phyloP scores from a whole-genome alignment of 2,888 invertebrate species.

The Ichneumon xanthorius region DNA sequence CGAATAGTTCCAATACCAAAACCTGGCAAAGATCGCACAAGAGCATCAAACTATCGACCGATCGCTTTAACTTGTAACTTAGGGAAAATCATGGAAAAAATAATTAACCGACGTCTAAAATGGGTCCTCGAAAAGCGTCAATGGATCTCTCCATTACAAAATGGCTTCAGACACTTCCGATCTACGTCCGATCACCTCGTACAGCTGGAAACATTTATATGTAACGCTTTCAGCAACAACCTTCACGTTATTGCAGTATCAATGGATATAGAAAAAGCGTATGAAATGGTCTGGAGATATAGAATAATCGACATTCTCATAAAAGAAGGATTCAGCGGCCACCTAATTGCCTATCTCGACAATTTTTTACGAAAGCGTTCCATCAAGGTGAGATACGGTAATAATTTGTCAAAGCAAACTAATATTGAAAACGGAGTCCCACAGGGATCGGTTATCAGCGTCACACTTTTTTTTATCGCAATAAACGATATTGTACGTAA shows the following conservation, averaged over 20 bases:
- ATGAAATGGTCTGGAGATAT: too few relatives aligned
- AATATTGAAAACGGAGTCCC: not conserved
- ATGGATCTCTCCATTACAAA: constrained; percentile 39
- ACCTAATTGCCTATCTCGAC: not conserved
- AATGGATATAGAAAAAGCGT: too few relatives aligned
- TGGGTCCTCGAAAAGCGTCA: constrained; percentile 51
- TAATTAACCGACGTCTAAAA: constrained; percentile 33
- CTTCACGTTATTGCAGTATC: not conserved
- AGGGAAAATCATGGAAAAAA: constrained; percentile 50
- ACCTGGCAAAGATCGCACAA: constrained; percentile 24
- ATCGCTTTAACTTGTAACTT: constrained; percentile 40
- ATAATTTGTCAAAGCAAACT: not conserved
- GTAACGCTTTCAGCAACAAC: not conserved
- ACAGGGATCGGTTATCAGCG: not conserved
- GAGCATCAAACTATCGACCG: constrained; percentile 38
- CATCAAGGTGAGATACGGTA: not conserved
- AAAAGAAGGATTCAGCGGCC: not conserved
- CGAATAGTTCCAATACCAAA: constrained; percentile 39
- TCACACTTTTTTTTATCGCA: not conserved
- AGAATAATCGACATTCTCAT: not conserved
- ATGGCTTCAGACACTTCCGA: constrained; percentile 54
- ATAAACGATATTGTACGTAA: not conserved
- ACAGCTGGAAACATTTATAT: not conserved
- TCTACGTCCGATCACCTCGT: constrained; percentile 55
- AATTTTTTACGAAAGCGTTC: not conserved